A percentile compares a stretch with the other conserved stretches of the same genome.
phyloP scores from a whole-genome alignment of 1,140 invertebrate genomes.

The Pantala flavescens region DNA sequence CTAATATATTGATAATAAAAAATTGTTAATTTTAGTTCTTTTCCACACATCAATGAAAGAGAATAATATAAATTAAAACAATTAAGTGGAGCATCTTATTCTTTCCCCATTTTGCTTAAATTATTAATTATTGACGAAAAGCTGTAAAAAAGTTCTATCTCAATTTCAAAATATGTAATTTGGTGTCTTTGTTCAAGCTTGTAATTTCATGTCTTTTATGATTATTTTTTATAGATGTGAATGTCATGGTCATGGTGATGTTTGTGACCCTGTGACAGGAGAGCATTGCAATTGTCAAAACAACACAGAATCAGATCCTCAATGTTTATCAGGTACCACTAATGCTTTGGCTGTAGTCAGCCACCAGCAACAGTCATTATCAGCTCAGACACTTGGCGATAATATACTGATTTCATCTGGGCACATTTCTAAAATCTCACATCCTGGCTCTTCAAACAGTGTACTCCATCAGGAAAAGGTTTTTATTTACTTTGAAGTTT shows the following conservation, averaged over 20 bases:
- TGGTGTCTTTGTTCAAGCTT: too few relatives aligned
- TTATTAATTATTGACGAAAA: too few relatives aligned
- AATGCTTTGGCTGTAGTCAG: not conserved
- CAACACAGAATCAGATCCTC: slow-evolving; percentile 83
- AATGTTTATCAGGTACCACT: slow-evolving; percentile 41
- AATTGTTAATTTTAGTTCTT: too few relatives aligned
- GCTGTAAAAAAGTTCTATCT: too few relatives aligned
- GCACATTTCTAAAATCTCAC: not conserved
- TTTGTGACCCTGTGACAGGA: slow-evolving; percentile 81
- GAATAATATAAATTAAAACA: too few relatives aligned
- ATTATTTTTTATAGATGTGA: slow-evolving; percentile 53
- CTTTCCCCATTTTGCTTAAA: too few relatives aligned
- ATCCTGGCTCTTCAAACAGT: not conserved
- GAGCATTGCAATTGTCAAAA: slow-evolving; percentile 90
- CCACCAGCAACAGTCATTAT: not conserved
- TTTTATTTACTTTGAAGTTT: not conserved
- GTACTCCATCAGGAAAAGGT: not conserved
- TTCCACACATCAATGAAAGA: too few relatives aligned
- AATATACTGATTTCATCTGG: not conserved
- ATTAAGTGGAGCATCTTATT: too few relatives aligned
- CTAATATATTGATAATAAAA: too few relatives aligned
- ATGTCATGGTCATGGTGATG: slow-evolving; percentile 88
- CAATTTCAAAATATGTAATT: too few relatives aligned
- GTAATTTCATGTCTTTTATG: too few relatives aligned
- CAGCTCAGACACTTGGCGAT: not conserved